Evolutionary conservation across 2,888 invertebrate species (phyloP).

Genomic region (Entomobrya multifasciata): DNA sequence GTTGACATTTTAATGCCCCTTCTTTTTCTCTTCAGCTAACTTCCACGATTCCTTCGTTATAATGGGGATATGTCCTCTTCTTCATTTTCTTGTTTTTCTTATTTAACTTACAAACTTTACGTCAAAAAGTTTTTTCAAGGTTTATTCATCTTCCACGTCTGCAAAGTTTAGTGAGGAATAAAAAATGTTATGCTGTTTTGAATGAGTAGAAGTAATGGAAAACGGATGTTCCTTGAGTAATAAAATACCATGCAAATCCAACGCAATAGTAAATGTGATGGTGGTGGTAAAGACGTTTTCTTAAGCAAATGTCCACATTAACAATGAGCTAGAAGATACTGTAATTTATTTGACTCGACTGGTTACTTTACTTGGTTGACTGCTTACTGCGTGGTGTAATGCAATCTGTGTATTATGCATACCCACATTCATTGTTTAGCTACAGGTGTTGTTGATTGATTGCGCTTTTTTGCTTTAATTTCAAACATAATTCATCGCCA

Average conservation of each 20-base stretch:
- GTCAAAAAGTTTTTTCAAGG: background rate
- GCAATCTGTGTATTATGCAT: too few relatives aligned
- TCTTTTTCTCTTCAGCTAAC: conserved; percentile 22
- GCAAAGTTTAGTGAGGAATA: too few relatives aligned
- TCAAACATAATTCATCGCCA: conserved; percentile 63
- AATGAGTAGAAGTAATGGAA: conserved; percentile 61
- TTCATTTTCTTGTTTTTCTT: background rate
- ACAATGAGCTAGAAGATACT: conserved; percentile 54
- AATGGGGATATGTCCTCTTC: too few relatives aligned
- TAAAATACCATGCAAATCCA: conserved; percentile 57
- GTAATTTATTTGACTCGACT: conserved; percentile 60
- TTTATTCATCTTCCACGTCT: background rate
- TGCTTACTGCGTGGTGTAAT: too few relatives aligned
- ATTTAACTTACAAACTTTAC: background rate
- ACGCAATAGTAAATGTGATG: too few relatives aligned
- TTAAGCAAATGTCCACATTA: conserved; percentile 44
- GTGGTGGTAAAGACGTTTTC: background rate
- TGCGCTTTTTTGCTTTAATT: conserved; percentile 65
- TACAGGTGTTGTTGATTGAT: conserved; percentile 71
- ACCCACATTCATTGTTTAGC: conserved; percentile 34
- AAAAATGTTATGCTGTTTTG: conserved; percentile 24
- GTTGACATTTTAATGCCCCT: conserved; percentile 71
- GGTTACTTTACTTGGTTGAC: conserved; percentile 29
- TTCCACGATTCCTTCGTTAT: background rate
- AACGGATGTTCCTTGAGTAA: conserved; percentile 61